Percentiles rank a stretch among this genome's conserved stretches.
phyloP scores from a whole-genome alignment of 2,113 vertebrate species.

The Fukomys damarensis region DNA sequence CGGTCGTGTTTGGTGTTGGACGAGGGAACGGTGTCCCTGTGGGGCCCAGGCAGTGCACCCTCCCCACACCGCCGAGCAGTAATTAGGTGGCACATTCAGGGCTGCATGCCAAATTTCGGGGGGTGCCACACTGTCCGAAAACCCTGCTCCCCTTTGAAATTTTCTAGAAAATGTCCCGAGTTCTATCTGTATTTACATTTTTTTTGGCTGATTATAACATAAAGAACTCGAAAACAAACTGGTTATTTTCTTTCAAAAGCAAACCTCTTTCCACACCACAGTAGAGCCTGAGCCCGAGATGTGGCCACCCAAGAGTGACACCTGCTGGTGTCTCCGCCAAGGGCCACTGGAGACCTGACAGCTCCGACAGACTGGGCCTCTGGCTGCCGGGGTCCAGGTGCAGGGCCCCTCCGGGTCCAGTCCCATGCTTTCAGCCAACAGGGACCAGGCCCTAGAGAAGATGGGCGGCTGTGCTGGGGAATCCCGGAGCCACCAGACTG shows the following conservation, averaged over 20 bases:
- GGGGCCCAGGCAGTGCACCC: not conserved
- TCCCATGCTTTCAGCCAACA: not conserved
- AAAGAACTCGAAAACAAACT: not conserved
- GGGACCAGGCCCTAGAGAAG: not conserved
- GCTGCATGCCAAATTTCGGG: not conserved
- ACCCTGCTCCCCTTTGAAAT: not conserved
- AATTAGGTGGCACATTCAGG: not conserved
- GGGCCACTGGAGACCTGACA: not conserved
- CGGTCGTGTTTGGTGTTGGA: not conserved
- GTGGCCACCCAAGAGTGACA: not conserved
- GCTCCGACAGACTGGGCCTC: not conserved
- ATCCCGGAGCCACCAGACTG: not conserved
- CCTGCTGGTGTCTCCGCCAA: not conserved
- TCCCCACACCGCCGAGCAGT: not conserved
- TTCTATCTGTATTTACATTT: not conserved
- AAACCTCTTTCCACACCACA: not conserved
- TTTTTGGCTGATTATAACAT: not conserved
- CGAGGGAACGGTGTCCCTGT: not conserved
- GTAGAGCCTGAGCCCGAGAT: not conserved
- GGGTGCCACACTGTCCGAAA: not conserved
- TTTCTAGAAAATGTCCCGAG: not conserved
- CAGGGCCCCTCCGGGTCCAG: not conserved
- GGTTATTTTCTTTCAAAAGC: not conserved
- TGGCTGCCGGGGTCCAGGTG: accelerated
- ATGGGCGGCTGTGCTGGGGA: not conserved